Evolutionary conservation across 2,113 vertebrate genomes (phyloP), one percentile per base, ranked within the genome.

Genomic region (Meleagris gallopavo): DNA sequence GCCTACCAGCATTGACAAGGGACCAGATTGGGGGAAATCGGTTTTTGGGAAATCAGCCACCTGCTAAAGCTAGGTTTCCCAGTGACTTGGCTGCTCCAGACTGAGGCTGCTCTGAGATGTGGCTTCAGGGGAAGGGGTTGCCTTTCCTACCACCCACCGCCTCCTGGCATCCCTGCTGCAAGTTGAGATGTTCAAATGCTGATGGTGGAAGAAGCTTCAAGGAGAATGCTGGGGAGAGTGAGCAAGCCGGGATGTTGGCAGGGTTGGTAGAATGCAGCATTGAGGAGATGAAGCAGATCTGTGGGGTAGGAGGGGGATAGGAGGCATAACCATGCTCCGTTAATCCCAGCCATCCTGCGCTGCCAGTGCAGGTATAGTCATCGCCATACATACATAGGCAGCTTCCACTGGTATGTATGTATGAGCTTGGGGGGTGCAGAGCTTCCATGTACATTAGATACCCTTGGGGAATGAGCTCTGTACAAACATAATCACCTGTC

Each of bases 81-180:
- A 92, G 94, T 45, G 67, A n/a, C 58, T 91, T 9, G 15, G 70
- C 90, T 93, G 90, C 88, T 75, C 76, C 45, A 61, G 48, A 62
- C 60, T 29, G 45, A 80, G 69, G 72, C 72, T 86, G 70, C 85
- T 12, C 10, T 22, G 65, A 50, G 30, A 86, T 34, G 6, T 77
- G 82, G 32, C 50, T 50, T 88, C 9, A 0, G 50, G 54, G 7
- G 0, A 5, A 30, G 69, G 71, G 30, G 84, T 94, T 96, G 96
- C 88, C 91, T 96, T 96, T 93, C 65, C 80, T 55, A 75, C 76
- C 64, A 66, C 74, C 87, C 30, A 2, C 82, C 3, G 10, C 45
- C 41, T 93, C 75, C 91, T 2, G 16, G 90, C 62, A 32, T 90
- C 0, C 0, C 41, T 2, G 7, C 2, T 13, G 84, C 48, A 43